Evolutionary conservation across 2,113 vertebrate genomes (phyloP).

Genomic region (Corydoras maculifer): DNA sequence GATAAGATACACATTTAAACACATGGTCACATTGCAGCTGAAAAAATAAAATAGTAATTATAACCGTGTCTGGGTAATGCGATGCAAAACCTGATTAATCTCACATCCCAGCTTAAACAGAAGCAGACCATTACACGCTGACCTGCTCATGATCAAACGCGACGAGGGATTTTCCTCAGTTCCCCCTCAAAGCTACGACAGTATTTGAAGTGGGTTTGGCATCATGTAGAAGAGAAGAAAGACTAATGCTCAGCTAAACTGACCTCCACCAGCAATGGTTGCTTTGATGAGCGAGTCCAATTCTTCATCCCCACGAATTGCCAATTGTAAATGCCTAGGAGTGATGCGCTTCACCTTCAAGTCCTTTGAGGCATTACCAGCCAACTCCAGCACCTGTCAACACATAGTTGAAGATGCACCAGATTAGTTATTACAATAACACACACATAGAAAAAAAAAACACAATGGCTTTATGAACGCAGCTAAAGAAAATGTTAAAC

Average conservation of each 20-base stretch:
- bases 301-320: constrained; percentile 81
- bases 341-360: constrained; percentile 85
- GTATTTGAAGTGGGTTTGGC: not conserved
- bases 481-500: not conserved
- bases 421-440: no score
- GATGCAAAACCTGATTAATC: no score
- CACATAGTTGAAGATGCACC: not conserved
- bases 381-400: constrained; percentile 78
- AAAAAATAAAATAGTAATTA: no score
- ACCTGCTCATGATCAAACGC: not conserved
- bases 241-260: constrained; percentile 22
- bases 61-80: no score
- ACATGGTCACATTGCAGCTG: no score
- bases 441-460: not conserved
- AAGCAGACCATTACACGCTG: no score
- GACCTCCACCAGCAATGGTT: constrained; percentile 82
- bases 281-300: constrained; percentile 85
- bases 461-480: not conserved
- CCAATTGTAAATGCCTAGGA: constrained; percentile 80
- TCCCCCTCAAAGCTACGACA: not conserved
- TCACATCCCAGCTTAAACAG: no score
- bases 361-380: constrained; percentile 82
- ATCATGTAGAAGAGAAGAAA: not conserved
- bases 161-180: not conserved
- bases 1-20: no score